Evolutionary conservation across 2,888 invertebrate genomes (phyloP), one percentile per base, ranked within the genome.

Genomic region (Eurytoma californica): DNA sequence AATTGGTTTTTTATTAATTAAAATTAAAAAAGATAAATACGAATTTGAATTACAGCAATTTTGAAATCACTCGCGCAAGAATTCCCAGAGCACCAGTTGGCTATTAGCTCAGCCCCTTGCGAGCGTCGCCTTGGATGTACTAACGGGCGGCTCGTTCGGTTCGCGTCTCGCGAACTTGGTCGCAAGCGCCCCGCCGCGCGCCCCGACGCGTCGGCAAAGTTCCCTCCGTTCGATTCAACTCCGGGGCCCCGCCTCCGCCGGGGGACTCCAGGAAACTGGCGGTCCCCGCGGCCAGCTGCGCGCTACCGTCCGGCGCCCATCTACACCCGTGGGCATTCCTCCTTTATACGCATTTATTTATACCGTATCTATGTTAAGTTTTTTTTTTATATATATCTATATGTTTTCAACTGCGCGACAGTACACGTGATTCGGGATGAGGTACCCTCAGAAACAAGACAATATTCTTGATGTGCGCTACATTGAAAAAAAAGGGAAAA

Each of bases 291-390:
- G 65, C 60, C 47, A 3, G 30, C 57, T 67, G 79, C 47, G 61
- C 70, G 18, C 72, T 81, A 49, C 47, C 51, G 73, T 39, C 47
- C 58, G 75, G 28, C 75, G 20, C 67, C 67, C 73, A 77, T 79
- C 72, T 79, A 81, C 79, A 81, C 79, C 81, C 77, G 81, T 81
- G 81, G 81, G 81, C 81, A 81, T 81, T 39, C 24, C 68, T 68
- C 20, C 63, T 70, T 51, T 69, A 49, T 60, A 28, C 39, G 39
- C 39, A 53, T 60, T 28, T 65, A 3, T 69, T 30, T 39, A 51
- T 49, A 51, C 51, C 12, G 14, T 75, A 55, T 75, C 72, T 77
- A 7, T 39, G 5, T 39, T 39, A 3, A 39, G 24, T 24, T 24
- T 7, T 39, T 39, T 39, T 76, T 65, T 65, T n/a, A n/a, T n/a